phyloP scores from a whole-genome alignment of 2,797 vertebrate species.

The Channa striata region DNA sequence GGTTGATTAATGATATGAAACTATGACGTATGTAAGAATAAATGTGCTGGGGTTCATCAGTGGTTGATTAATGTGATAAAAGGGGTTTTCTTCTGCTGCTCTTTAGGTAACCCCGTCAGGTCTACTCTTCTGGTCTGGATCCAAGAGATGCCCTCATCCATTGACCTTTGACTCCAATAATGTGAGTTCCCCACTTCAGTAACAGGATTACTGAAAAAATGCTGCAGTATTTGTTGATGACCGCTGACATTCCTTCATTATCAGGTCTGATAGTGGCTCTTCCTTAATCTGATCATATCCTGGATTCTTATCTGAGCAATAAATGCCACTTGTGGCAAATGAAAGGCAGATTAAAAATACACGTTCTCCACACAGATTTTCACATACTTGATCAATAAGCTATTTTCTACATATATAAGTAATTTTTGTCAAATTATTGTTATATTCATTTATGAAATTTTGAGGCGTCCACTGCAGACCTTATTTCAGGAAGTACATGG shows the following conservation, averaged over 20 bases:
- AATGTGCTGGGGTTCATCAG: not conserved
- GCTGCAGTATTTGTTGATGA: conserved; percentile 16
- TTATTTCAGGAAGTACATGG: no score
- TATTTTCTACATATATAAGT: no score
- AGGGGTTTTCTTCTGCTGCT: conserved; percentile 43
- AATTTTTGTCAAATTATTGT: no score
- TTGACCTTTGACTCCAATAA: conserved; percentile 87
- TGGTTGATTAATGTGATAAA: conserved; percentile 14
- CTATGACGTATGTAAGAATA: not conserved
- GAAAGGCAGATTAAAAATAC: conserved; percentile 35
- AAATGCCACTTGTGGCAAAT: conserved; percentile 41
- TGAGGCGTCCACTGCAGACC: no score
- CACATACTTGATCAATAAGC: no score
- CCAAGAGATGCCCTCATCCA: conserved; percentile 88
- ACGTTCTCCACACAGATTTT: no score
- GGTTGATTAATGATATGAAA: conserved; percentile 5
- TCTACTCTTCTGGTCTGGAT: conserved; percentile 88
- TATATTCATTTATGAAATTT: no score
- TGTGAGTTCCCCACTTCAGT: conserved; percentile 82
- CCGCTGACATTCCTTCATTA: conserved; percentile 62
- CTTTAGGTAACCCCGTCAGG: conserved; percentile 83
- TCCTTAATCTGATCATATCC: conserved; percentile 42
- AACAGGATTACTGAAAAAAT: conserved; percentile 39
- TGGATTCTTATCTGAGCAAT: conserved; percentile 56
- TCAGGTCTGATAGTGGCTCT: conserved; percentile 62